These are phyloP conservation scores for Mercenaria mercenaria DNA, from an alignment of 1,140 invertebrate genomes.

Conservation along the genomic window DNA sequence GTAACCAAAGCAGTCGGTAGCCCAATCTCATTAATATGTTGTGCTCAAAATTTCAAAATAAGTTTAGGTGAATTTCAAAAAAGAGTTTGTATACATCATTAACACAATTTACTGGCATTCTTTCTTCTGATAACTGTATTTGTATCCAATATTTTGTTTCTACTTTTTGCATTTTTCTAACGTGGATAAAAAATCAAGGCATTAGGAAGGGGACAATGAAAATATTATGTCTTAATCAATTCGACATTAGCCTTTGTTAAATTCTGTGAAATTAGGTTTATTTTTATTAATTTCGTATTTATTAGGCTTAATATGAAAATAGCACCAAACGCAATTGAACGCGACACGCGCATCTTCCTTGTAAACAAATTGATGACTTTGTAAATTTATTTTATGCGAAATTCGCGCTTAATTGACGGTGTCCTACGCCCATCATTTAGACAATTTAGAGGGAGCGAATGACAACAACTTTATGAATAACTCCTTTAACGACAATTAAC, in stretches of 20 bases:
- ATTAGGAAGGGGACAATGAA: background rate
- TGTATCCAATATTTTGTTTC: no score
- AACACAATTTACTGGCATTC: no score
- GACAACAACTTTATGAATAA: conserved; percentile 36
- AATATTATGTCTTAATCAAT: background rate
- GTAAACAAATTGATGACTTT: conserved; percentile 43
- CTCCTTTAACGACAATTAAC: conserved; percentile 21
- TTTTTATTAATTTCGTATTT: background rate
- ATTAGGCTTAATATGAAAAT: conserved; percentile 8
- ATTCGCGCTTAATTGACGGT: background rate
- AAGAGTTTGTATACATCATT: no score
- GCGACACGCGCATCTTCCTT: background rate
- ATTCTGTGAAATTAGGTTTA: background rate
- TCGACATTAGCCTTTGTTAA: background rate
- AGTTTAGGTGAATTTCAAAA: no score
- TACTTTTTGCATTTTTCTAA: no score
- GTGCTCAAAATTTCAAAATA: no score
- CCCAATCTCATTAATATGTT: no score
- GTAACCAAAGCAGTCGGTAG: no score
- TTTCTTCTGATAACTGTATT: no score
- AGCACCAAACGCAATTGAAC: background rate
- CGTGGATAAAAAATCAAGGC: no score
- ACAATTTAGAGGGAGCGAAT: background rate
- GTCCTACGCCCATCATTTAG: background rate
- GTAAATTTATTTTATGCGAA: conserved; percentile 28